Conservation (phyloP, 2,888 invertebrate species). For the Incurvaria masculella region DNA sequence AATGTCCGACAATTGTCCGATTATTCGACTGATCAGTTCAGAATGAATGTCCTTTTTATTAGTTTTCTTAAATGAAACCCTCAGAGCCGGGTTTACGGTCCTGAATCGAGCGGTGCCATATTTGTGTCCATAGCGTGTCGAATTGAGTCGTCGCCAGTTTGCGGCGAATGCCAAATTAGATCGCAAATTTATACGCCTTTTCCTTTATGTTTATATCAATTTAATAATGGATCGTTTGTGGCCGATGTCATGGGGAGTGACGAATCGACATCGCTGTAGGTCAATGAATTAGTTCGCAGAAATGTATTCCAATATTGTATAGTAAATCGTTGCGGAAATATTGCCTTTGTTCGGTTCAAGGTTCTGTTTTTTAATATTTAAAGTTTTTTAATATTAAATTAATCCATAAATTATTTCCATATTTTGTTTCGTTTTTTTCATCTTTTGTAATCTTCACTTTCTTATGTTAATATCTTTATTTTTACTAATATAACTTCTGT, state of each 20-base stretch:
- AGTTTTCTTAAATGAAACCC: neutral
- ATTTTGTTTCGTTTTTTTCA: too few species aligned
- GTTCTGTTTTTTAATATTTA: too few species aligned
- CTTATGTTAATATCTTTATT: too few species aligned
- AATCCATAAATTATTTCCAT: too few species aligned
- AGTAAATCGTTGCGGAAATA: too few species aligned
- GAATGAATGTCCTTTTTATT: neutral
- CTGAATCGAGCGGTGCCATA: too few species aligned
- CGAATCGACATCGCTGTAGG: neutral
- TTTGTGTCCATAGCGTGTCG: slow-evolving; percentile 15
- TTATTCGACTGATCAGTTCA: slow-evolving; percentile 13
- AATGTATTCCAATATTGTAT: neutral
- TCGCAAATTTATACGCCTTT: neutral
- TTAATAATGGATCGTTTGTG: neutral
- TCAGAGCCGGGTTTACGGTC: neutral
- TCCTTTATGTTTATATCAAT: neutral
- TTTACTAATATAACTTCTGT: too few species aligned
- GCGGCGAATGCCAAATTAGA: slow-evolving; percentile 9
- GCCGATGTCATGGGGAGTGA: neutral
- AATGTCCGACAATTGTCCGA: slow-evolving; percentile 15
- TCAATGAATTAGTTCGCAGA: neutral
- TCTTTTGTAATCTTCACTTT: too few species aligned
- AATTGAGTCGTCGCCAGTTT: slow-evolving; percentile 17
- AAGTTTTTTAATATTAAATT: too few species aligned
- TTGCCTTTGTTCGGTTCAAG: too few species aligned